These are phyloP conservation scores for Chirona hameri DNA, from an alignment of 2,888 invertebrate genomes.

Conservation along the genomic window DNA sequence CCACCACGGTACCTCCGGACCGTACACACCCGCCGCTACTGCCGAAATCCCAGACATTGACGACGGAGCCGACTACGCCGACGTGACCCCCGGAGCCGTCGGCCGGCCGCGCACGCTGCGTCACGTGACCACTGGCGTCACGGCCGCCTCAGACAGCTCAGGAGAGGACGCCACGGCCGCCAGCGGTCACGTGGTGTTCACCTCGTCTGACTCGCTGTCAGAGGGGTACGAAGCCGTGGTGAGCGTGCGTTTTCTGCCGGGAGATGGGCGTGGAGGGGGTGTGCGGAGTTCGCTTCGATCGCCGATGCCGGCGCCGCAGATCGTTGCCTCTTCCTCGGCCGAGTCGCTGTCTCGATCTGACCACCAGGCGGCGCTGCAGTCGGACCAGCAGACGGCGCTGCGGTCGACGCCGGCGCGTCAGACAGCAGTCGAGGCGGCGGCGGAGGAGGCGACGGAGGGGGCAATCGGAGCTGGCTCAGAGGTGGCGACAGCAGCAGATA, in stretches of 20 bases:
- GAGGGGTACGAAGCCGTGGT: constrained; percentile 6
- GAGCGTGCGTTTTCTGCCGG: constrained; percentile 6
- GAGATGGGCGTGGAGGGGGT: background rate
- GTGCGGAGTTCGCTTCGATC: background rate
- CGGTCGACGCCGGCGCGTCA: background rate
- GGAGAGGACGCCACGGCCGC: background rate
- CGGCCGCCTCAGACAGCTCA: background rate
- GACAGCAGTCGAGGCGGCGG: background rate
- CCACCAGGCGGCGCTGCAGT: background rate
- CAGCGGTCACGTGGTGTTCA: background rate
- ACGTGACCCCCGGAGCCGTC: background rate
- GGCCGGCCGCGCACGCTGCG: background rate
- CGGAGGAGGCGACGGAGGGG: background rate
- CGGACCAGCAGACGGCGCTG: background rate
- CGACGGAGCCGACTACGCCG: background rate
- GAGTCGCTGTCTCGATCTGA: background rate
- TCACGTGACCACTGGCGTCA: background rate
- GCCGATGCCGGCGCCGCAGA: background rate
- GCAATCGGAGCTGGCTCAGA: background rate
- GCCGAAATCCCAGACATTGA: background rate
- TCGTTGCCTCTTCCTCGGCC: background rate
- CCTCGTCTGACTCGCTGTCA: constrained; percentile 14
- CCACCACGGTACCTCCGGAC: too few relatives aligned
- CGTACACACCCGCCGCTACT: background rate
- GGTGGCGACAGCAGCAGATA: too few relatives aligned